Evolutionary conservation across 2,113 vertebrate genomes (phyloP).

Genomic region (Aegithalos caudatus): DNA sequence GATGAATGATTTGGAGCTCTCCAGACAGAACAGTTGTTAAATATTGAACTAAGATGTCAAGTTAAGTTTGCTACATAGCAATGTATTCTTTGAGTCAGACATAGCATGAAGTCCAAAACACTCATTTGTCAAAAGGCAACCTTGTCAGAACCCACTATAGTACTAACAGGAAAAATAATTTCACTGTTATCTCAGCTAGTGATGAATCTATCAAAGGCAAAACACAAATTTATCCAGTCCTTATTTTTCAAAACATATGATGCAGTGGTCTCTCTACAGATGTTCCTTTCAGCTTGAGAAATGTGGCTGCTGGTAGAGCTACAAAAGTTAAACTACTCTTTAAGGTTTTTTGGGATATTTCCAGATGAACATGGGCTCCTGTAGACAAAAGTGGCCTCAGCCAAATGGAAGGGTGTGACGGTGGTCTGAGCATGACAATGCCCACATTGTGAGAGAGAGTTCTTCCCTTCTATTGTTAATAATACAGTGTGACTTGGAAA

Average conservation of each 20-base stretch:
- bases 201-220: neutral
- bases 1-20: neutral
- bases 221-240: neutral
- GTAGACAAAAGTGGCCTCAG: neutral
- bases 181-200: neutral
- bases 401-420: fast-evolving
- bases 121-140: neutral
- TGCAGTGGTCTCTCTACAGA: neutral
- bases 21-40: neutral
- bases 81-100: neutral
- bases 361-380: neutral
- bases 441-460: neutral
- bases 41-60: neutral
- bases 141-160: neutral
- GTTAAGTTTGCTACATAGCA: neutral
- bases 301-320: neutral
- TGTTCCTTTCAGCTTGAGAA: neutral
- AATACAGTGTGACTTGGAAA: neutral
- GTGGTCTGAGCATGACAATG: neutral
- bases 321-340: neutral
- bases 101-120: neutral
- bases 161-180: neutral
- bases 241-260: neutral
- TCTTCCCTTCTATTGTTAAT: neutral
- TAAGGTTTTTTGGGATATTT: neutral